Base-by-base conservation (phyloP, 2,113 vertebrate genomes). In the Macrotus californicus region DNA sequence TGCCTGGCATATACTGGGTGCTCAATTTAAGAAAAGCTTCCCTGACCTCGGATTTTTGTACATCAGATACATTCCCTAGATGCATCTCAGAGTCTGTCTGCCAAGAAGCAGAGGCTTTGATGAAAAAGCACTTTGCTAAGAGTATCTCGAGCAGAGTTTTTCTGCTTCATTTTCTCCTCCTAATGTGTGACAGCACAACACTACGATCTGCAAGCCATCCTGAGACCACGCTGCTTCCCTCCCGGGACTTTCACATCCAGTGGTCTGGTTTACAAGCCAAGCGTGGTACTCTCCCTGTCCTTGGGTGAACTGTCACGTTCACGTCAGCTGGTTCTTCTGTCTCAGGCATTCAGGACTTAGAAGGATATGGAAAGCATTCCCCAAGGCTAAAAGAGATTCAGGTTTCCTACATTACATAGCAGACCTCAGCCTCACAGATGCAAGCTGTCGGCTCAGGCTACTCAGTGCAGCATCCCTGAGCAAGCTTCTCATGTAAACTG, bases 231-330 rank as follows among this genome's bases (percentile, higher is more conserved):
- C 75, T 26, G 29, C 61, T 56, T 86, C 34, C 77, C 59, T 84
- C 76, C 11, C 0, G 5, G 77, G 80, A 72, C 24, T 10, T 14
- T 75, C 86, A 85, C 70, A 59, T 39, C 70, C 59, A 61, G 21
- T 15, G 15, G 39, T 89, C 81, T 90, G 85, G 76, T 66, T 95
- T 87, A 69, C 61, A 91, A 96, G 77, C n/a, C 93, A 77, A 64
- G 83, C 0, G 0, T 89, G 66, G 61, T 77, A 70, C 75, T 79
- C 66, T 88, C 70, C 79, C 85, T 46, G 64, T 83, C 92, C 95
- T 72, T 85, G 77, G 22, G 88, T 94, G 96, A 96, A 92, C 90
- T 89, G 76, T 92, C 83, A 95, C 83, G 80, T 69, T 94, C 70
- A 6, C 46, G 39, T 96, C 90, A 91, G 92, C 91, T 76, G 87